Conservation (phyloP, 1,140 invertebrate genomes). For the Drosophila bipectinata region DNA sequence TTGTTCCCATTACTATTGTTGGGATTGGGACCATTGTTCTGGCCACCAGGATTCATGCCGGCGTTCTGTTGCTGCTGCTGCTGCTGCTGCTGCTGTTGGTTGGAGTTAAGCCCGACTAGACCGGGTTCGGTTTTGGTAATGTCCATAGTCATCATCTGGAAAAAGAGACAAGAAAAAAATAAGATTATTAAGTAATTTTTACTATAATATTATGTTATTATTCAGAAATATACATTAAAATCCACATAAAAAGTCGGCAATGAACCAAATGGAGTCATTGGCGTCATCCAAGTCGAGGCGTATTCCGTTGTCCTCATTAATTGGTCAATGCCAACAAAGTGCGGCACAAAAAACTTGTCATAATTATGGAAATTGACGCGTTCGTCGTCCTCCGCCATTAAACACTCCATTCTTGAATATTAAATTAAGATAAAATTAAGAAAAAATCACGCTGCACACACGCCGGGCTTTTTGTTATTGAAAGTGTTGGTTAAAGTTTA, state of each 20-base stretch:
- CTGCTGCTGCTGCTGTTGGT: conserved; percentile 67
- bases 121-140: conserved; percentile 88
- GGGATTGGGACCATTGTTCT: conserved; percentile 79
- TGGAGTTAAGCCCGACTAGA: conserved; percentile 78
- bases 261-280: background rate
- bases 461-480: background rate
- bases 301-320: background rate
- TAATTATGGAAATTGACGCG: conserved; percentile 9
- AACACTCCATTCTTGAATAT: background rate
- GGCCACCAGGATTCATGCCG: conserved; percentile 66
- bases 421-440: background rate
- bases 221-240: no score
- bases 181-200: background rate
- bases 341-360: conserved; percentile 51
- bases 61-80: conserved; percentile 77
- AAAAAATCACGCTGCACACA: background rate
- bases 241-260: background rate
- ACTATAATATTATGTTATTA: no score
- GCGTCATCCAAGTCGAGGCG: background rate
- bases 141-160: conserved; percentile 89
- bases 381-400: background rate
- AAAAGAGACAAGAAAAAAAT: background rate
- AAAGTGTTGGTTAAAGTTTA: background rate
- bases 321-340: background rate
- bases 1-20: conserved; percentile 77